Base-by-base conservation (phyloP, 2,113 vertebrate genomes). In the Diglossa brunneiventris region DNA sequence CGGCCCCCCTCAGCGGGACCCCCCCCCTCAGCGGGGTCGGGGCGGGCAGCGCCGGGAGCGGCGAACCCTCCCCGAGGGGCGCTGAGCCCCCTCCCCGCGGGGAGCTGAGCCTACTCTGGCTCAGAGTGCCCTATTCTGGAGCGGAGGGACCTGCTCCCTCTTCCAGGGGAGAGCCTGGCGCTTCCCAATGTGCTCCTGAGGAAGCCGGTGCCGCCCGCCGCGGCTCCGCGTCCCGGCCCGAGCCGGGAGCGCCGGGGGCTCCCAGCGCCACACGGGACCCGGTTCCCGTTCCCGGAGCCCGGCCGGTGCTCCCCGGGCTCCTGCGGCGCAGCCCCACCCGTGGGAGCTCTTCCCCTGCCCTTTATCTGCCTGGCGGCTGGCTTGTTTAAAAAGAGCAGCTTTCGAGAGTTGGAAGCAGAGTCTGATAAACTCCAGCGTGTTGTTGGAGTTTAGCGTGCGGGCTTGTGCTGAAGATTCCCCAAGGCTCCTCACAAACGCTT, bases 241-340 rank as follows among this genome's bases (percentile, higher is more conserved):
- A 17, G 49, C 39, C 13, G 23, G 68, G 50, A 37, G 5, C 50
- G 0, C 53, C 5, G 24, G n/a, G 3, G 30, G 31, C 33, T 11
- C 18, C 56, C 64, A 4, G 70, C 17, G 59, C 6, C 6, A 0
- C 6, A 0, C 15, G 13, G 52, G 35, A 22, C 9, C 7, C 9
- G 8, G 24, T 19, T 26, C 42, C 26, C 7, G 6, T 10, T 17
- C 3, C 24, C 10, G 9, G 3, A 64, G 76, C 31, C 61, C 21
- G 2, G 0, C 17, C 13, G 42, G 13, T 0, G 35, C 17, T 66
- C 7, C 39, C 21, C 5, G 3, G 10, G 35, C 0, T 5, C n/a
- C 67, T 18, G 74, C 42, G 10, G 77, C 22, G 1, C 63, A 18
- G 1, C 47, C 27, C 33, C 75, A 0, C 49, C 79, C 42, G 15